Evolutionary conservation across 2,797 vertebrate species (phyloP).

Genomic region (Florisuga fusca): DNA sequence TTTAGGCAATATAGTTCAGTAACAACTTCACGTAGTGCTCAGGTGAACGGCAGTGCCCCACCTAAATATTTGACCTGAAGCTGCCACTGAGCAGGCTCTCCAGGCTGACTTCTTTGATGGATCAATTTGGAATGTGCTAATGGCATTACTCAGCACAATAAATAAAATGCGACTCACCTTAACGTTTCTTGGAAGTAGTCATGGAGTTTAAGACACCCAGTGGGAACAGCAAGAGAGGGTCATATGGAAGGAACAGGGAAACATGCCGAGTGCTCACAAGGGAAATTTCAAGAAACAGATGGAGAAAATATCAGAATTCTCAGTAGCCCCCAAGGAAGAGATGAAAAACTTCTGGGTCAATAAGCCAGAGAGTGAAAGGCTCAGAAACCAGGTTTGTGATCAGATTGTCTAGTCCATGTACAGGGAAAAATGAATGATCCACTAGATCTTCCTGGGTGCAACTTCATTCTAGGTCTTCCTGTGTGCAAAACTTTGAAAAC

Average conservation of each 20-base stretch:
- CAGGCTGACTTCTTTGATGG: slow-evolving; percentile 49
- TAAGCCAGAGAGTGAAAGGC: slow-evolving; percentile 60
- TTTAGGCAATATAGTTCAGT: slow-evolving; percentile 28
- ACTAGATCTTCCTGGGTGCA: not conserved
- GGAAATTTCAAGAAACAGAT: slow-evolving; percentile 74
- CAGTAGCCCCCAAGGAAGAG: slow-evolving; percentile 36
- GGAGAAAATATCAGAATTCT: slow-evolving; percentile 71
- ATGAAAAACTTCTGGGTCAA: slow-evolving; percentile 68
- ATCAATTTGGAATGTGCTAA: slow-evolving; percentile 65
- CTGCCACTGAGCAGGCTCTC: slow-evolving; percentile 45
- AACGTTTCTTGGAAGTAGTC: slow-evolving; percentile 69
- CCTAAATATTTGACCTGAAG: slow-evolving; percentile 62
- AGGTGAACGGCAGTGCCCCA: slow-evolving; percentile 48
- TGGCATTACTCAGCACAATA: slow-evolving; percentile 66
- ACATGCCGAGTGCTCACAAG: slow-evolving; percentile 49
- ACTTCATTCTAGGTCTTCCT: not conserved
- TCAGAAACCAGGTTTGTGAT: slow-evolving; percentile 29
- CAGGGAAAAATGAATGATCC: not conserved
- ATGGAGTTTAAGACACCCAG: slow-evolving; percentile 68
- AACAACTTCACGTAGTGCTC: slow-evolving; percentile 14
- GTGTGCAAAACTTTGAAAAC: not conserved
- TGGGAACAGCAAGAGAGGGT: slow-evolving; percentile 68
- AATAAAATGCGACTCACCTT: slow-evolving; percentile 69
- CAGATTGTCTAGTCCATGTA: not conserved
- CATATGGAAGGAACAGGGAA: slow-evolving; percentile 71